Percentiles rank a stretch among this genome's conserved stretches.
These are phyloP conservation scores for Drosophila ficusphila DNA, from an alignment of 1,140 invertebrate genomes.

Conservation along the genomic window DNA sequence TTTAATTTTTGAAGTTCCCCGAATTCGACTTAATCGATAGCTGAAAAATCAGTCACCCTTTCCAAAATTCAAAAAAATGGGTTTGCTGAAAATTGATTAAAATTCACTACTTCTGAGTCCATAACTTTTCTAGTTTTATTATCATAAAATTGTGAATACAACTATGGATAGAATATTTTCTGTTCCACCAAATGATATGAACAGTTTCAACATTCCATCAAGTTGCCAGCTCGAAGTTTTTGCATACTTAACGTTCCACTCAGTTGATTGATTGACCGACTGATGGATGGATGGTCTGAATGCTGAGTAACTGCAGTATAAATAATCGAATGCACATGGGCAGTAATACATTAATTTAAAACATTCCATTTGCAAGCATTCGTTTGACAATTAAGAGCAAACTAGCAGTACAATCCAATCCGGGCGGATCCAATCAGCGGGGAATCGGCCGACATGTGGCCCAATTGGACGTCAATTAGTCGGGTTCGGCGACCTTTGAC, in stretches of 20 bases:
- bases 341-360: slow-evolving; percentile 59
- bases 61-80: too few relatives aligned
- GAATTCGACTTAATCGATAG: background rate
- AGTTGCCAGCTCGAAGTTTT: slow-evolving; percentile 36
- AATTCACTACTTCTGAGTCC: too few relatives aligned
- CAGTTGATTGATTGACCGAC: slow-evolving; percentile 32
- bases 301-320: slow-evolving; percentile 38
- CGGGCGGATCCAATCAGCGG: slow-evolving; percentile 2
- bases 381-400: slow-evolving; percentile 57
- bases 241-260: slow-evolving; percentile 54
- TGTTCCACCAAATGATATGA: slow-evolving; percentile 3
- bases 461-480: slow-evolving; percentile 65
- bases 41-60: too few relatives aligned
- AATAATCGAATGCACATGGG: slow-evolving; percentile 66
- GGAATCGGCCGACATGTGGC: slow-evolving; percentile 12
- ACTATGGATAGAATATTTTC: background rate
- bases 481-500: slow-evolving; percentile 48
- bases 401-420: slow-evolving; percentile 14
- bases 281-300: slow-evolving; percentile 36
- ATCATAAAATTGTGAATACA: background rate
- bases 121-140: too few relatives aligned
- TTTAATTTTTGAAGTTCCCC: background rate
- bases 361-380: slow-evolving; percentile 37
- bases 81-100: too few relatives aligned
- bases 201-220: slow-evolving; percentile 51